Conservation (phyloP, 2,113 vertebrate genomes). For the Geococcyx californianus region DNA sequence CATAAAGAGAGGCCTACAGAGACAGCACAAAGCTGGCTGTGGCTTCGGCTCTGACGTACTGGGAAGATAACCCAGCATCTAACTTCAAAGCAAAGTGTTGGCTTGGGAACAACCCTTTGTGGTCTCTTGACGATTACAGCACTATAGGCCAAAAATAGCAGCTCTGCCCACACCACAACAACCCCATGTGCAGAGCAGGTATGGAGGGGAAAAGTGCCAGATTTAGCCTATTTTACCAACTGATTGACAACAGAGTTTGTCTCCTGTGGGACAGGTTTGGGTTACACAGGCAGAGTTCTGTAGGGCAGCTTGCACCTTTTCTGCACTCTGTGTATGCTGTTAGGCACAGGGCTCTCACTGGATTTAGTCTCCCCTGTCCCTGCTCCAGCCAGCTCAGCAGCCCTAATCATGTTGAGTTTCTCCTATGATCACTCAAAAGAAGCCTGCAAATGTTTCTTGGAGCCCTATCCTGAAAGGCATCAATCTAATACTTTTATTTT, state of each 20-base stretch:
- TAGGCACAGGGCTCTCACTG: background rate
- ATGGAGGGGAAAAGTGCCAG: rapidly evolving
- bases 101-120: background rate
- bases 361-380: background rate
- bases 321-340: background rate
- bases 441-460: background rate
- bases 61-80: background rate
- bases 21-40: background rate
- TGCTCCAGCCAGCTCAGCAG: background rate
- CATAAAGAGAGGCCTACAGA: background rate
- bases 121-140: background rate
- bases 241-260: background rate
- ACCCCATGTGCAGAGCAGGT: background rate
- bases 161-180: background rate
- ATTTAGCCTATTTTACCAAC: background rate
- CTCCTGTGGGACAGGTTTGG: background rate
- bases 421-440: background rate
- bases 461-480: background rate
- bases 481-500: background rate
- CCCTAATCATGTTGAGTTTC: background rate
- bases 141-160: background rate
- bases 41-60: rapidly evolving
- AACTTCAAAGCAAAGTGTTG: background rate
- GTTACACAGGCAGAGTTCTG: rapidly evolving
- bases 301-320: background rate